These are phyloP conservation scores for Lithobates pipiens DNA, from an alignment of 2,797 vertebrate species.

Conservation along the genomic window DNA sequence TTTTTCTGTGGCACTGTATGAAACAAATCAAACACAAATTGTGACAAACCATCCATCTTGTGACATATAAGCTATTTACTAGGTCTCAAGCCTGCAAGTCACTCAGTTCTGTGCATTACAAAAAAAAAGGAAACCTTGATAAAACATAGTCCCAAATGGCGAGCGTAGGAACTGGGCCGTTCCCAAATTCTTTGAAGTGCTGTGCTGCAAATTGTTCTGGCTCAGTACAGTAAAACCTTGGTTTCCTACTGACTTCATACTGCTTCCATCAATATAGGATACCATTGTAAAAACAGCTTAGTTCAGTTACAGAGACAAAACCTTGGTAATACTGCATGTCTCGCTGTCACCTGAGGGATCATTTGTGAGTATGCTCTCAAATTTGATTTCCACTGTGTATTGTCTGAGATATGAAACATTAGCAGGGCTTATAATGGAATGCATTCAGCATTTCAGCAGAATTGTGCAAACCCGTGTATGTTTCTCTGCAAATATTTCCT, in stretches of 20 bases:
- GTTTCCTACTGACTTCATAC: slow-evolving; percentile 55
- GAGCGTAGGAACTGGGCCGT: slow-evolving; percentile 56
- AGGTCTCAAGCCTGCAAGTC: slow-evolving; percentile 58
- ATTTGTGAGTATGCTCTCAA: slow-evolving; percentile 63
- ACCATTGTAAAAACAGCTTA: slow-evolving; percentile 45
- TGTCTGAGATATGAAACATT: slow-evolving; percentile 68
- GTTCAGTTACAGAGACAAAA: slow-evolving; percentile 63
- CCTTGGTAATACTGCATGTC: slow-evolving; percentile 64
- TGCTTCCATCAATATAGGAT: slow-evolving; percentile 62
- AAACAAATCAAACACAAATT: slow-evolving; percentile 73
- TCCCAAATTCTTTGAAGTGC: slow-evolving; percentile 61
- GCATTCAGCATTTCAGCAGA: slow-evolving; percentile 68
- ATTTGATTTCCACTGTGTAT: slow-evolving; percentile 60
- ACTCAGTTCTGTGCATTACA: slow-evolving; percentile 62
- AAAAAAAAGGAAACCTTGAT: slow-evolving; percentile 67
- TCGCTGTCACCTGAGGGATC: slow-evolving; percentile 67
- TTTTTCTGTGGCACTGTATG: slow-evolving; percentile 75
- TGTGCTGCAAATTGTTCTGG: slow-evolving; percentile 60
- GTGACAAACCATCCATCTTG: slow-evolving; percentile 69
- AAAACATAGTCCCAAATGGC: slow-evolving; percentile 64
- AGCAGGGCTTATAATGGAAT: slow-evolving; percentile 71
- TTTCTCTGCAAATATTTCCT: slow-evolving; percentile 65
- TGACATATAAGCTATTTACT: slow-evolving; percentile 68
- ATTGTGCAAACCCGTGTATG: slow-evolving; percentile 68
- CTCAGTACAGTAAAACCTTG: slow-evolving; percentile 64